Percentiles rank a stretch among this genome's conserved stretches.
Evolutionary conservation across 2,113 vertebrate species (phyloP).

Genomic region (Phylloscopus whistleri): DNA sequence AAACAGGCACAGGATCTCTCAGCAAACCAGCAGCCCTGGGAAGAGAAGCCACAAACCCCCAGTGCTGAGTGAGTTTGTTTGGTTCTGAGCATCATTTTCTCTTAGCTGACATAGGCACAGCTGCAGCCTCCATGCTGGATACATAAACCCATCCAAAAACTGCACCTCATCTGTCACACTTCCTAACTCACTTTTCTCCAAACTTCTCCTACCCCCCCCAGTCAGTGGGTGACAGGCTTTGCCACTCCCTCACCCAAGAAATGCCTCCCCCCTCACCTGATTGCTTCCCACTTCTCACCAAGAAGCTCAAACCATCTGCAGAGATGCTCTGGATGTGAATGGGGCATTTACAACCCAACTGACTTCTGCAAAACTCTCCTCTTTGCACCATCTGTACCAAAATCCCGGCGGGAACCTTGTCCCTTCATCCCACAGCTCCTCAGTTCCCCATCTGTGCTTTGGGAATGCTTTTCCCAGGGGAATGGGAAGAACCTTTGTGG

Average conservation of each 20-base stretch:
- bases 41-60: background rate
- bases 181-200: background rate
- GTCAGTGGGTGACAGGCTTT: background rate
- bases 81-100: background rate
- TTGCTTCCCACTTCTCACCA: background rate
- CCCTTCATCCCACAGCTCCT: background rate
- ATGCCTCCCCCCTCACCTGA: background rate
- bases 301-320: background rate
- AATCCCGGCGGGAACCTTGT: background rate
- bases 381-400: background rate
- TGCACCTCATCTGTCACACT: background rate
- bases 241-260: background rate
- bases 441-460: background rate
- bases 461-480: background rate
- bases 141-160: background rate
- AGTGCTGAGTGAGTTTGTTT: background rate
- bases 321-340: background rate
- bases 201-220: background rate
- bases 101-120: background rate
- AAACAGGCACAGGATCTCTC: conserved; percentile 19
- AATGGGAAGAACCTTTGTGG: rapidly evolving
- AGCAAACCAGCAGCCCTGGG: background rate
- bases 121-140: background rate
- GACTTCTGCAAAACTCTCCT: background rate
- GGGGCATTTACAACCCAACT: background rate